Evolutionary conservation across 2,113 vertebrate genomes (phyloP), one percentile per base, ranked within the genome.

Genomic region (Oxygymnocypris stewartii): DNA sequence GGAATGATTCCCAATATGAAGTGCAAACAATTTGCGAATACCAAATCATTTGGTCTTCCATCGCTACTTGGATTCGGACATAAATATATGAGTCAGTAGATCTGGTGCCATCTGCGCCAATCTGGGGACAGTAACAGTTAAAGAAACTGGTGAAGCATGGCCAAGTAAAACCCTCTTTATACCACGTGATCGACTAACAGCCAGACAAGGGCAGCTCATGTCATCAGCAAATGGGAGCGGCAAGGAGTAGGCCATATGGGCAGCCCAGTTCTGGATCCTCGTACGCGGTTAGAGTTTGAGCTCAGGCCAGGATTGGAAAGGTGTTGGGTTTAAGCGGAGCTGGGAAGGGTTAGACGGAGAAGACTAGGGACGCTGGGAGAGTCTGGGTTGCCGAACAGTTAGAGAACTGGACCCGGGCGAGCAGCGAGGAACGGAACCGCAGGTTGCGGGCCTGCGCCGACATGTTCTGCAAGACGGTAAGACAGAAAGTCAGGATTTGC

Each of bases 381-480:
- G 59, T 57, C 28, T 40, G 28, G 79, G 63, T 13, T 63, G 51
- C 25, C 2, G 59, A 37, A 65, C 57, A 4, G 40, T 47, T 44
- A 85, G n/a, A 28, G 51, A 85, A 16, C 7, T 0, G 31, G 54
- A 84, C 75, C 75, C 4, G 76, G 35, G 54, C 2, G 67, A 74
- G 28, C 47, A 10, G 69, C 51, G 37, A 76, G 11, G 73, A 84
- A 83, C 42, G 6, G 42, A 54, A 49, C 57, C 11, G 1, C 3
- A 84, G 51, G 47, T 82, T 71, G 61, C n/a, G 67, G 75, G 84
- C 84, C 11, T 23, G 67, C 31, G 44, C 75, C 73, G 69, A 37
- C 78, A 89, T 89, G 88, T 84, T 89, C 44, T 79, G 69, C 79
- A 84, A 37, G 74, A 88, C 79, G 86, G 88, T 89, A 76, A 89